Conservation (phyloP, 1,140 invertebrate species). For the Druon quercuslanigerum region DNA sequence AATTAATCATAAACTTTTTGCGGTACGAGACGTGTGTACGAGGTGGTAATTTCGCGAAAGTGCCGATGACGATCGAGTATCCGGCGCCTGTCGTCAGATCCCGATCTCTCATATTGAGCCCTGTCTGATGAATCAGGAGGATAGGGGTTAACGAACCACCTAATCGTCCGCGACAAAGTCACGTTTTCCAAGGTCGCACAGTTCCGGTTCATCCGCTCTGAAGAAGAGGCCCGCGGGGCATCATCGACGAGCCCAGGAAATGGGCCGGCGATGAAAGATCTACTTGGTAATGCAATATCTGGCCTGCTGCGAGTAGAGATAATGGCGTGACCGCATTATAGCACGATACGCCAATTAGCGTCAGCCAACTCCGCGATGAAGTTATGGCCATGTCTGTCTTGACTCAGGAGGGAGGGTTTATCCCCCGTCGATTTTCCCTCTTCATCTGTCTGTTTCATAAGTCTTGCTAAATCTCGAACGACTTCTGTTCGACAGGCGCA, state of each 20-base stretch:
- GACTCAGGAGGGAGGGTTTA: not conserved
- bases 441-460: not conserved
- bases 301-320: conserved; percentile 53
- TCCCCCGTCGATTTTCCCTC: not conserved
- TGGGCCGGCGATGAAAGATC: conserved; percentile 61
- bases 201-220: not conserved
- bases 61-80: conserved; percentile 12
- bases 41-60: conserved; percentile 24
- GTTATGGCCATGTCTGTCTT: conserved; percentile 53
- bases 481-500: not conserved
- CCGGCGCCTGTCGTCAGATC: not conserved
- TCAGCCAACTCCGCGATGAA: conserved; percentile 46
- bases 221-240: not conserved
- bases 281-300: conserved; percentile 54
- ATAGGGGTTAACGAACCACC: conserved; percentile 40
- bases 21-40: not conserved
- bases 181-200: conserved; percentile 57
- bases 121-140: conserved; percentile 7
- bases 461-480: not conserved
- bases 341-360: conserved; percentile 67
- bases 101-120: too few relatives aligned
- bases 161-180: conserved; percentile 52
- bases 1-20: conserved; percentile 28
- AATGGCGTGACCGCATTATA: conserved; percentile 62
- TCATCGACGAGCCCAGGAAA: conserved; percentile 35